These are phyloP conservation scores for Empidonax alnorum DNA, from an alignment of 2,113 vertebrate species.

Conservation along the genomic window DNA sequence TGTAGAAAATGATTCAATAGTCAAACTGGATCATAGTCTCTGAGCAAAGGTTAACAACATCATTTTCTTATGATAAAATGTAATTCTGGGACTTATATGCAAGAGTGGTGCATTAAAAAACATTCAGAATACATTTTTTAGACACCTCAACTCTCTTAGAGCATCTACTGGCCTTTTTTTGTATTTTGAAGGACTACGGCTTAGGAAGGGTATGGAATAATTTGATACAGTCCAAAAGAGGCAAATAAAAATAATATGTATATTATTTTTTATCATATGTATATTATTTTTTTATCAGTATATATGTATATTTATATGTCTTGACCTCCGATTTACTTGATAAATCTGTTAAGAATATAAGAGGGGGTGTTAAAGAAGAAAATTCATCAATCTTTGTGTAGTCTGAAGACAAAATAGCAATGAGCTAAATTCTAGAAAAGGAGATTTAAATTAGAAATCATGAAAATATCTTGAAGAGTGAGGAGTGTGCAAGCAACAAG, in stretches of 20 bases:
- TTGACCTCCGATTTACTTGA: neutral
- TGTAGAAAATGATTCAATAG: neutral
- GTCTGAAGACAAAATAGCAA: neutral
- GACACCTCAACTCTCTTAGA: neutral
- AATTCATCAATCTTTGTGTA: neutral
- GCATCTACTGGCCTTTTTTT: neutral
- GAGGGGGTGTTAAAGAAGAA: neutral
- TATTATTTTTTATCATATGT: too few relatives aligned
- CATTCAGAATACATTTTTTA: neutral
- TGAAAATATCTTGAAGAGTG: neutral
- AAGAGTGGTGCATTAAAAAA: neutral
- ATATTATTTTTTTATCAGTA: too few relatives aligned
- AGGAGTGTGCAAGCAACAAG: neutral
- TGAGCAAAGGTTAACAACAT: neutral
- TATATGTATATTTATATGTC: neutral
- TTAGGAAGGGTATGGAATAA: neutral
- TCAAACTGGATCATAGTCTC: neutral
- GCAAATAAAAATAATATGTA: neutral
- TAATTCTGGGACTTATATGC: neutral
- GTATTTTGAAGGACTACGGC: neutral
- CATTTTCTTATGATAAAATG: neutral
- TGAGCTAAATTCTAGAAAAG: neutral
- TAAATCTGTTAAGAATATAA: neutral
- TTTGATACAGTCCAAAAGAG: neutral
- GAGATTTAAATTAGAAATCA: neutral